These are phyloP conservation scores for Gallinago undulata DNA, from an alignment of 2,113 vertebrate species.

Conservation along the genomic window DNA sequence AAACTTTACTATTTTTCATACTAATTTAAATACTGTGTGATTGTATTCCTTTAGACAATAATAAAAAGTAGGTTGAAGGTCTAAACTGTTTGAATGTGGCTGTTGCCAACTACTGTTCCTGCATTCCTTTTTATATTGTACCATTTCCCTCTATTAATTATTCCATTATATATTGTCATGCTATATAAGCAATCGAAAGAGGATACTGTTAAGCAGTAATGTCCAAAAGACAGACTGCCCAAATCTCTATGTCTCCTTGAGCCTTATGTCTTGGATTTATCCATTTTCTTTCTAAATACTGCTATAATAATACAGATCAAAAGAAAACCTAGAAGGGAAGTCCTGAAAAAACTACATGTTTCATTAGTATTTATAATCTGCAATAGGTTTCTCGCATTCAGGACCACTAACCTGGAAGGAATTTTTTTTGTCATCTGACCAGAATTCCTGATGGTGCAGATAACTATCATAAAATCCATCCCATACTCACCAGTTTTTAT, in stretches of 20 bases:
- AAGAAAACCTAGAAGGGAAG: not conserved
- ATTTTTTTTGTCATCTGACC: not conserved
- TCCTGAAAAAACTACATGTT: not conserved
- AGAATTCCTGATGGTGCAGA: not conserved
- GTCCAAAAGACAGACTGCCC: not conserved
- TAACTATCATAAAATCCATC: not conserved
- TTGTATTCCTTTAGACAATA: not conserved
- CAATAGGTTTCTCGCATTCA: not conserved
- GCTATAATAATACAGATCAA: not conserved
- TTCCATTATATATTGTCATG: not conserved
- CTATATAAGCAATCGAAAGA: not conserved
- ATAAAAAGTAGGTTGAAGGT: not conserved
- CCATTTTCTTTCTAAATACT: not conserved
- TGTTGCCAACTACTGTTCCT: not conserved
- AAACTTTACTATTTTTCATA: fast-evolving
- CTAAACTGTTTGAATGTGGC: not conserved
- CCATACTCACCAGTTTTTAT: not conserved
- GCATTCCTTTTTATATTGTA: not conserved
- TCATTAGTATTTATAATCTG: not conserved
- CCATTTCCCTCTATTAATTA: not conserved
- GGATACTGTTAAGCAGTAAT: not conserved
- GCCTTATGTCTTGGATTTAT: not conserved
- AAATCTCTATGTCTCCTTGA: not conserved
- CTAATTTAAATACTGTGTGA: not conserved
- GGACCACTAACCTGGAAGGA: not conserved